Evolutionary conservation across 1,140 invertebrate species (phyloP).

Genomic region (Rhopalosiphum padi): DNA sequence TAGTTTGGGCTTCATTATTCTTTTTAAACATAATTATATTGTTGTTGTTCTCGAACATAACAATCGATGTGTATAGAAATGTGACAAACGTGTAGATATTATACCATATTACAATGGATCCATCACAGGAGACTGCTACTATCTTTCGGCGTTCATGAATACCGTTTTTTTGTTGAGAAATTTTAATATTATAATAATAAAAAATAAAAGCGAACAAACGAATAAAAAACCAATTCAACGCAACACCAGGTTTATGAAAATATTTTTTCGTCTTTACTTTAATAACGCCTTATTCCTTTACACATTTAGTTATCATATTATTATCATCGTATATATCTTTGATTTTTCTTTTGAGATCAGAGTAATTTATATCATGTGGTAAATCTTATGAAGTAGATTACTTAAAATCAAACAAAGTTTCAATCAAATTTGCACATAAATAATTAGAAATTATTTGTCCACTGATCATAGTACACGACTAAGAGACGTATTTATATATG

Average conservation of each 20-base stretch:
- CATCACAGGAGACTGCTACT: background rate
- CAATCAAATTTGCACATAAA: background rate
- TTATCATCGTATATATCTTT: background rate
- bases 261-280: background rate
- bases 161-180: background rate
- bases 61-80: background rate
- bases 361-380: background rate
- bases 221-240: background rate
- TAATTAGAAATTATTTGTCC: background rate
- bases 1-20: constrained; percentile 1
- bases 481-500: background rate
- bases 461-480: background rate
- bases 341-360: background rate
- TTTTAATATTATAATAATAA: background rate
- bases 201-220: background rate
- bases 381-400: background rate
- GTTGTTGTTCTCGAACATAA: background rate
- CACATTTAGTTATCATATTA: background rate
- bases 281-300: background rate
- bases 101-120: background rate
- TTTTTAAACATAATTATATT: constrained; percentile 20
- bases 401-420: background rate
- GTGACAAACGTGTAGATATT: background rate
- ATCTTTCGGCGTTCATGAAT: background rate
- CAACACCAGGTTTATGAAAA: background rate